Percentiles rank a stretch among this genome's conserved stretches.
Evolutionary conservation across 2,888 invertebrate species (phyloP).

Genomic region (Neoitamus cyanurus): DNA sequence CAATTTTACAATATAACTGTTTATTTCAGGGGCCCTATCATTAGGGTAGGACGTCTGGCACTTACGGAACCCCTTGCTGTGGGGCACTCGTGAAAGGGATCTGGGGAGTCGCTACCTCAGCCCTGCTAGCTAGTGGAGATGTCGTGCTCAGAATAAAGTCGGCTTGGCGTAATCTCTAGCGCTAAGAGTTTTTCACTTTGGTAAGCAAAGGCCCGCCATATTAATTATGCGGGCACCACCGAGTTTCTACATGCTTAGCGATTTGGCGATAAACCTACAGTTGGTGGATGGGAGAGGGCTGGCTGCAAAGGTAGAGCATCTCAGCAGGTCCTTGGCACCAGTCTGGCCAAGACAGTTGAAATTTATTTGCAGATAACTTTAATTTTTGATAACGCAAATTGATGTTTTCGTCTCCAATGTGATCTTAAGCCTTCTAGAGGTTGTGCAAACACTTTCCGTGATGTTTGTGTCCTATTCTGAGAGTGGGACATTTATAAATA

Average conservation of each 20-base stretch:
- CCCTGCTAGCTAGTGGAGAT: not conserved
- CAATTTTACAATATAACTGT: slow-evolving; percentile 28
- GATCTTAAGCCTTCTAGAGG: too few species aligned
- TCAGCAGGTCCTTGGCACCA: not conserved
- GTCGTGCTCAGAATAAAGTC: not conserved
- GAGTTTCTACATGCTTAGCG: not conserved
- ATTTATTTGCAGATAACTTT: not conserved
- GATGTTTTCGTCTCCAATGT: too few species aligned
- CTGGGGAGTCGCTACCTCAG: not conserved
- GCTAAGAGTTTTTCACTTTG: not conserved
- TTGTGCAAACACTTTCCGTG: too few species aligned
- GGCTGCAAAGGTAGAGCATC: not conserved
- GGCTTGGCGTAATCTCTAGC: not conserved
- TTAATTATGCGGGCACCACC: not conserved
- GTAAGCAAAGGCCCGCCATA: not conserved
- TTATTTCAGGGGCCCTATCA: slow-evolving; percentile 14
- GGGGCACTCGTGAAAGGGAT: not conserved
- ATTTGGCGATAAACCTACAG: not conserved
- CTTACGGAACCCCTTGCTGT: not conserved
- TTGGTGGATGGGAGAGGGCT: not conserved
- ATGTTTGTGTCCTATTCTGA: too few species aligned
- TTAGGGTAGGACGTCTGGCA: not conserved
- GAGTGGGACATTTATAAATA: too few species aligned
- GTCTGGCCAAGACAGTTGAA: not conserved
- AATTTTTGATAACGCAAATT: not conserved